Evolutionary conservation across 2,797 vertebrate genomes (phyloP), one percentile per base, ranked within the genome.

Genomic region (Pygocentrus nattereri): DNA sequence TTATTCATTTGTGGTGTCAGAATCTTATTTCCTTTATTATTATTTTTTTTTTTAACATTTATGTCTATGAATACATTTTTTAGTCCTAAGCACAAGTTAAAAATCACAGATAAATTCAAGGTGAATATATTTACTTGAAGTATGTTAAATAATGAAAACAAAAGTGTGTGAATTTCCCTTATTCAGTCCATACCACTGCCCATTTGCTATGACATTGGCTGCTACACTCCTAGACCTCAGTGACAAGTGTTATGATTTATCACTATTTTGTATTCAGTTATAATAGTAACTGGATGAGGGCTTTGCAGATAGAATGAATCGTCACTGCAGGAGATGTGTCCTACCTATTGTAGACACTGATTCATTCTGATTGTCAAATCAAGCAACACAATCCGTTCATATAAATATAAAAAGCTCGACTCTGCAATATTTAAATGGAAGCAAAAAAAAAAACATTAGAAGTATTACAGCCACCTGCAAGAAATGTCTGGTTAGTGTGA

Each of bases 371-470:
- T 76, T 19, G 56, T 56, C 68, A 71, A 15, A 13, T 72, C 61
- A 82, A 67, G 69, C 75, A 73, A 73, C 10, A 78, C 69, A 82
- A 73, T 65, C 52, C 12, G 30, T 49, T 69, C 52, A 68, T 50
- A 59, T 59, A 38, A 18, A 83, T 47, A 73, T 34, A 76, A 41
- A 41, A 59, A 15, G 38, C 74, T 44, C 47, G 56, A 56, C 21
- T 49, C 30, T 79, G 70, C 41, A 52, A 59, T 67, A 44, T 31
- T 74, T 56, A 74, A 58, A 73, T 61, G 38, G 54, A 73, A 69
- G 76, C 76, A 83, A 21, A 79, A 74, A 83, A 21, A 79, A 74
- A 69, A 74, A 81, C 54, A 18, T 61, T 74, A 18, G 23, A 64
- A 64, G 76, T 50, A 54, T 27, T 59, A 69, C 30, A 76, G 72